These are phyloP conservation scores for Montipora efflorescens DNA, from an alignment of 64 coral and sea anemone genomes.

Conservation along the genomic window DNA sequence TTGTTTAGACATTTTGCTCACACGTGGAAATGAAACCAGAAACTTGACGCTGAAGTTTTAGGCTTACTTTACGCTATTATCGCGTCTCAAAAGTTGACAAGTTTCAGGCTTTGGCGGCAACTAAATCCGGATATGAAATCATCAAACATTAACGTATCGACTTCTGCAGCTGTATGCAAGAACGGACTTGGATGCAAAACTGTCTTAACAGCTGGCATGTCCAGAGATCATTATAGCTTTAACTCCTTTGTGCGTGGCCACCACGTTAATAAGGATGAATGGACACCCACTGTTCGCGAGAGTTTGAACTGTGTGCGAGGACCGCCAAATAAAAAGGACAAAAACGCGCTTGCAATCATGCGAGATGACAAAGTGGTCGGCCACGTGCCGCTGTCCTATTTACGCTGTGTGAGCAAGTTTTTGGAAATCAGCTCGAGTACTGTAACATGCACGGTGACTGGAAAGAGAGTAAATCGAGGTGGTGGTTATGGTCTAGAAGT, in stretches of 20 bases:
- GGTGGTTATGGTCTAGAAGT: constrained; percentile 32
- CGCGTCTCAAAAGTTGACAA: constrained; percentile 12
- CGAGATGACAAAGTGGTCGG: constrained; percentile 41
- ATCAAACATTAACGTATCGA: constrained; percentile 19
- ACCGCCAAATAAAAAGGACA: constrained; percentile 21
- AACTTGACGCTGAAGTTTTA: constrained; percentile 20
- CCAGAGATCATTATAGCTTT: neutral
- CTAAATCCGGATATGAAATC: constrained; percentile 23
- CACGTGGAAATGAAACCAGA: constrained; percentile 36
- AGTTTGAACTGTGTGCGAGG: constrained; percentile 40
- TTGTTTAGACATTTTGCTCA: constrained; percentile 37
- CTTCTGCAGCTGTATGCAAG: constrained; percentile 26
- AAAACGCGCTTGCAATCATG: constrained; percentile 19
- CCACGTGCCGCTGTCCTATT: constrained; percentile 23
- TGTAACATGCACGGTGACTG: constrained; percentile 5
- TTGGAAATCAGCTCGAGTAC: constrained; percentile 24
- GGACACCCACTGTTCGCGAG: constrained; percentile 13
- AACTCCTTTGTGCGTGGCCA: neutral
- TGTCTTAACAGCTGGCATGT: constrained; percentile 3
- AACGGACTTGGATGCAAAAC: constrained; percentile 25
- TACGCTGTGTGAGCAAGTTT: constrained; percentile 17
- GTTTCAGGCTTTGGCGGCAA: neutral
- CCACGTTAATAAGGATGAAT: too few relatives aligned
- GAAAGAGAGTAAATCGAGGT: constrained; percentile 41
- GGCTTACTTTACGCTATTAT: constrained; percentile 16